Percentiles rank a stretch among this genome's conserved stretches.
These are phyloP conservation scores for Thamnophis elegans DNA, from an alignment of 2,797 vertebrate genomes.

Conservation along the genomic window DNA sequence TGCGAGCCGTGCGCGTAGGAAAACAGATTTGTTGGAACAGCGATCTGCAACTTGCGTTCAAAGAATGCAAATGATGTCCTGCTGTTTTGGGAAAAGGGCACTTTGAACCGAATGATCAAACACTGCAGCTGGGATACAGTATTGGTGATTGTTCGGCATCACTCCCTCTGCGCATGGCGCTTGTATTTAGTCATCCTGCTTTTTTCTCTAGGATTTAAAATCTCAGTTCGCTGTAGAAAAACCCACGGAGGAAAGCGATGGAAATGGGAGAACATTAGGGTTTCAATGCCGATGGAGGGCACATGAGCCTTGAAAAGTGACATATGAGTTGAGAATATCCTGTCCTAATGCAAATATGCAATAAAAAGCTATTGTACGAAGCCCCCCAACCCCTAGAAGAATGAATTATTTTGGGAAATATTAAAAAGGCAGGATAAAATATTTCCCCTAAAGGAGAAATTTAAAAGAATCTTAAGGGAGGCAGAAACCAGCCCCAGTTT, in stretches of 20 bases:
- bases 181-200: neutral
- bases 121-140: neutral
- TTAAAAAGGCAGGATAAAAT: no score
- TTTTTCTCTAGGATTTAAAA: neutral
- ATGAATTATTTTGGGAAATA: no score
- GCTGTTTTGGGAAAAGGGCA: neutral
- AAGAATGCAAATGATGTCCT: neutral
- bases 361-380: neutral
- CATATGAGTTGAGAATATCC: neutral
- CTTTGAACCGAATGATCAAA: neutral
- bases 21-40: neutral
- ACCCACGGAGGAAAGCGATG: neutral
- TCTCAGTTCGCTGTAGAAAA: neutral
- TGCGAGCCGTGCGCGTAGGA: neutral
- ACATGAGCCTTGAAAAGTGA: neutral
- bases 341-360: neutral
- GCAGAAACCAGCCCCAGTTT: no score
- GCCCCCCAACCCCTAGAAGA: no score
- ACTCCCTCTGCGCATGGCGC: neutral
- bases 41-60: neutral
- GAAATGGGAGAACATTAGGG: neutral
- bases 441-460: no score
- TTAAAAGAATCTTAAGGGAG: no score
- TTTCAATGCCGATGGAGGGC: neutral
- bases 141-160: neutral